These are phyloP conservation scores for Dione vanillae DNA, from an alignment of 2,888 invertebrate species.

Conservation along the genomic window DNA sequence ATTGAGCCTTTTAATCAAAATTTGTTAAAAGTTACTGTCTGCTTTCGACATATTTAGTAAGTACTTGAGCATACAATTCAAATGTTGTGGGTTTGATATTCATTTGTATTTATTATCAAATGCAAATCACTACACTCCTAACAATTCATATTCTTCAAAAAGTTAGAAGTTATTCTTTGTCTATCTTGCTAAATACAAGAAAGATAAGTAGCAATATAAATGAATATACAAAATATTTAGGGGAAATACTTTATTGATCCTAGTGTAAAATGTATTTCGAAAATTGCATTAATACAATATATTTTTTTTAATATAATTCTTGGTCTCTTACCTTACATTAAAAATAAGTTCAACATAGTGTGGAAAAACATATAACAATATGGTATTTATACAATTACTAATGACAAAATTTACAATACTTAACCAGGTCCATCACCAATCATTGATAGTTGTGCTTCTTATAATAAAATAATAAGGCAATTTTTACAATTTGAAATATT, in stretches of 20 bases:
- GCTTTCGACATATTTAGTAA: too few species aligned
- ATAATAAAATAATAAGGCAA: conserved; percentile 30
- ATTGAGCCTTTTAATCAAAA: neutral
- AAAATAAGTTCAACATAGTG: conserved; percentile 72
- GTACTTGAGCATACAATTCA: too few species aligned
- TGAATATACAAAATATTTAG: conserved; percentile 58
- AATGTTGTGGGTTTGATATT: too few species aligned
- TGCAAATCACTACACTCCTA: too few species aligned
- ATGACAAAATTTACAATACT: conserved; percentile 67
- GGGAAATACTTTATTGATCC: conserved; percentile 83
- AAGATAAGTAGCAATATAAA: neutral
- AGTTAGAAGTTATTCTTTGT: too few species aligned
- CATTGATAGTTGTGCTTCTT: conserved; percentile 41
- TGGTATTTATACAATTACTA: conserved; percentile 70
- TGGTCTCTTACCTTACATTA: conserved; percentile 79
- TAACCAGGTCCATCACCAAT: conserved; percentile 43
- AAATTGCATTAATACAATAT: conserved; percentile 82
- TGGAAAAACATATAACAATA: conserved; percentile 74
- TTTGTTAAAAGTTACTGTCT: too few species aligned
- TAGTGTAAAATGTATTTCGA: conserved; percentile 83
- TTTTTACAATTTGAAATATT: conserved; percentile 27
- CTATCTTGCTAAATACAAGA: too few species aligned
- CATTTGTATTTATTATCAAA: too few species aligned
- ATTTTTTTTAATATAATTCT: conserved; percentile 79
- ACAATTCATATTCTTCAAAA: too few species aligned